These are phyloP conservation scores for Stichopus horrens DNA, from an alignment of 53 echinoderm and acorn worm genomes.

Conservation along the genomic window DNA sequence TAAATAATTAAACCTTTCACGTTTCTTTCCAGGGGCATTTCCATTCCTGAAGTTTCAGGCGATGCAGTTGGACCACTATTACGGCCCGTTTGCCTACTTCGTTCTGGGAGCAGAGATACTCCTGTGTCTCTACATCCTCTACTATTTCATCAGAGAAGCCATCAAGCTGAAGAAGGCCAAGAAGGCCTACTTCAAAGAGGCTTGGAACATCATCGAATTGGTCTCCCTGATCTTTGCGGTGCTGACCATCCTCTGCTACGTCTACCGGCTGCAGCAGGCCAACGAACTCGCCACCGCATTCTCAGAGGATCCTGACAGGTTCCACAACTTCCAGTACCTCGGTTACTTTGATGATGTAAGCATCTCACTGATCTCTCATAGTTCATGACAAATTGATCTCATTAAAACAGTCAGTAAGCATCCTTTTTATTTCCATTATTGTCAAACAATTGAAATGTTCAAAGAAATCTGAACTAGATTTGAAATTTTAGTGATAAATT, in stretches of 20 bases:
- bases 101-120: conserved; percentile 75
- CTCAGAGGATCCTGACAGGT: conserved; percentile 45
- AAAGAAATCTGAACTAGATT: neutral
- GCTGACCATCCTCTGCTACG: conserved; percentile 67
- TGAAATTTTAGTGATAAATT: too few relatives aligned
- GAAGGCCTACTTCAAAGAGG: conserved; percentile 77
- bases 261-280: conserved; percentile 73
- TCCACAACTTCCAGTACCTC: conserved; percentile 84
- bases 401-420: too few relatives aligned
- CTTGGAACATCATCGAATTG: conserved; percentile 66
- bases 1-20: neutral
- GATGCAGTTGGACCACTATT: conserved; percentile 86
- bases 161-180: conserved; percentile 67
- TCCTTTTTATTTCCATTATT: neutral
- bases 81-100: conserved; percentile 78
- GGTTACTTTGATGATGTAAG: conserved; percentile 89
- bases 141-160: conserved; percentile 62
- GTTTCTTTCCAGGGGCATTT: conserved; percentile 53
- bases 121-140: conserved; percentile 64
- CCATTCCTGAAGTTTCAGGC: conserved; percentile 66
- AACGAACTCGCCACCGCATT: conserved; percentile 63
- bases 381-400: neutral
- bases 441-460: neutral
- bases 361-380: neutral
- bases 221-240: conserved; percentile 63